Percentiles rank a stretch among this genome's conserved stretches.
Conservation (phyloP, 2,797 vertebrate species). For the Chiloscyllium punctatum region DNA sequence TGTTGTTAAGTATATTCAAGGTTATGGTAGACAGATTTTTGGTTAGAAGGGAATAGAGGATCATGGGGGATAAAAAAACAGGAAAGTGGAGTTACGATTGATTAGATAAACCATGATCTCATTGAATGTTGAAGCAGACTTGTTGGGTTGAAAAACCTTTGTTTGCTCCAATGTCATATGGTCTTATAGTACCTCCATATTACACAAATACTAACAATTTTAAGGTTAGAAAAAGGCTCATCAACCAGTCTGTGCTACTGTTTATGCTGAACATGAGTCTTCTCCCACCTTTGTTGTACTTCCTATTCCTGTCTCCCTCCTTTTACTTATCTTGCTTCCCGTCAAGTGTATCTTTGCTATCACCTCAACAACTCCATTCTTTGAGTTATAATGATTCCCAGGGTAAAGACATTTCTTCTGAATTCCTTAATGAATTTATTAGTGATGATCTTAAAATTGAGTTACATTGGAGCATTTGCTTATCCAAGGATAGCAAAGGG, state of each 20-base stretch:
- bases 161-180: too few relatives aligned
- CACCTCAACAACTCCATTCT: background rate
- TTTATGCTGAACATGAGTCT: background rate
- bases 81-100: too few relatives aligned
- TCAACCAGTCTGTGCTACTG: background rate
- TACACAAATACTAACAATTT: background rate
- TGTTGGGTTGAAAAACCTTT: too few relatives aligned
- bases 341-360: background rate
- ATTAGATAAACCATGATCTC: too few relatives aligned
- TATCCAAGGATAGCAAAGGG: background rate
- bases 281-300: background rate
- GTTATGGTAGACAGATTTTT: too few relatives aligned
- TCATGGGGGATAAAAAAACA: too few relatives aligned
- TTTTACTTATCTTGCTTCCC: background rate
- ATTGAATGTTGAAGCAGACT: too few relatives aligned
- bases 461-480: background rate
- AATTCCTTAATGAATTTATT: background rate
- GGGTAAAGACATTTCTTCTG: background rate
- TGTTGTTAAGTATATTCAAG: too few relatives aligned
- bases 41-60: too few relatives aligned
- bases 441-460: background rate
- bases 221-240: background rate
- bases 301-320: background rate
- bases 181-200: background rate
- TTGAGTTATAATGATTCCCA: background rate